Evolutionary conservation across 2,113 vertebrate genomes (phyloP).

Genomic region (Uria lomvia): DNA sequence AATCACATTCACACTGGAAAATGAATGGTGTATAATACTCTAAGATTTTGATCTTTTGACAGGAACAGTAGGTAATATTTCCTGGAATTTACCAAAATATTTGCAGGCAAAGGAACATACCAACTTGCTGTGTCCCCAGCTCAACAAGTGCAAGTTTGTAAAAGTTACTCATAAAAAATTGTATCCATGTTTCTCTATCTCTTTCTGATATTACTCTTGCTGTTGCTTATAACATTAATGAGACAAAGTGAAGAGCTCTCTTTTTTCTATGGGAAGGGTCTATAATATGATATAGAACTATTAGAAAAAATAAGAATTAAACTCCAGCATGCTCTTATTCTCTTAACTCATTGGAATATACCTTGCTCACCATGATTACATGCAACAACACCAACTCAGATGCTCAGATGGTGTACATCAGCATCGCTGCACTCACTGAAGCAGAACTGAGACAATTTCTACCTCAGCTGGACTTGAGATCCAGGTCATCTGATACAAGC

Average conservation of each 20-base stretch:
- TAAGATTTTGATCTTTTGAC: not conserved
- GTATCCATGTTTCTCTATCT: not conserved
- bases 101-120: not conserved
- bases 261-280: not conserved
- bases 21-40: not conserved
- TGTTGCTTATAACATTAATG: not conserved
- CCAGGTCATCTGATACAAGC: not conserved
- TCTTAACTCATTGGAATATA: not conserved
- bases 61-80: not conserved
- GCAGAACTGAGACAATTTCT: not conserved
- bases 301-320: not conserved
- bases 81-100: not conserved
- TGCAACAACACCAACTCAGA: not conserved
- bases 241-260: not conserved
- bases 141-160: not conserved
- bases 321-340: not conserved
- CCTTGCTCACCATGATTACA: not conserved
- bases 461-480: not conserved
- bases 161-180: not conserved
- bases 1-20: not conserved
- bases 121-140: not conserved
- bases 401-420: not conserved
- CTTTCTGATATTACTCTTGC: not conserved
- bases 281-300: not conserved
- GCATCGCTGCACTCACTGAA: not conserved